phyloP scores from a whole-genome alignment of 1,140 invertebrate genomes.

The Drosophila dunni region DNA sequence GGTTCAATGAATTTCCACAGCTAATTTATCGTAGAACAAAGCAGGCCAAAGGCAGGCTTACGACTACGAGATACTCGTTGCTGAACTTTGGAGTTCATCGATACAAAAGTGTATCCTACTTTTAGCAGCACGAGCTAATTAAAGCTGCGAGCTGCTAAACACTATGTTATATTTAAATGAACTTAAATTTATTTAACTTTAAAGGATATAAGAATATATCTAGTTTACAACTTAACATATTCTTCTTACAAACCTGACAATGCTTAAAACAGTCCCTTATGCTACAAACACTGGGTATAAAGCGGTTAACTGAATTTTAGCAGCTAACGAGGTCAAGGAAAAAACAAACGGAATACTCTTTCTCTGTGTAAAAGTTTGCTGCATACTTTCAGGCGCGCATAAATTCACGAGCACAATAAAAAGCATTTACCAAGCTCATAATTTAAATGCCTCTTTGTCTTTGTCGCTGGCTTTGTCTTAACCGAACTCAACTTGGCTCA shows the following conservation, averaged over 20 bases:
- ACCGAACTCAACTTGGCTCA: conserved; percentile 1
- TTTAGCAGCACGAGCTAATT: too few relatives aligned
- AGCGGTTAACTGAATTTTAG: conserved; percentile 22
- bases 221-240: too few relatives aligned
- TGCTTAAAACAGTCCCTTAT: too few relatives aligned
- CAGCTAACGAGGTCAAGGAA: conserved; percentile 22
- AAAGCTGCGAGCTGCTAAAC: too few relatives aligned
- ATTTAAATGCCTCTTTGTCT: conserved; percentile 53
- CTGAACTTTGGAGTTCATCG: too few relatives aligned
- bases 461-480: conserved; percentile 22
- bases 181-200: too few relatives aligned
- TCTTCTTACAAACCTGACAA: too few relatives aligned
- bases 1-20: conserved; percentile 63
- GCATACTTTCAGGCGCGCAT: conserved; percentile 42
- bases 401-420: conserved; percentile 42
- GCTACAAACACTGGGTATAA: background rate
- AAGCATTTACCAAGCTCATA: conserved; percentile 49
- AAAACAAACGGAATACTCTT: background rate
- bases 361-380: background rate
- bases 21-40: conserved; percentile 60
- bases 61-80: too few relatives aligned
- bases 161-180: too few relatives aligned
- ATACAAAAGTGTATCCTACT: too few relatives aligned
- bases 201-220: too few relatives aligned
- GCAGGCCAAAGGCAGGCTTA: background rate